These are phyloP conservation scores for Neuroterus valhalla DNA, from an alignment of 1,140 invertebrate species.

Conservation along the genomic window DNA sequence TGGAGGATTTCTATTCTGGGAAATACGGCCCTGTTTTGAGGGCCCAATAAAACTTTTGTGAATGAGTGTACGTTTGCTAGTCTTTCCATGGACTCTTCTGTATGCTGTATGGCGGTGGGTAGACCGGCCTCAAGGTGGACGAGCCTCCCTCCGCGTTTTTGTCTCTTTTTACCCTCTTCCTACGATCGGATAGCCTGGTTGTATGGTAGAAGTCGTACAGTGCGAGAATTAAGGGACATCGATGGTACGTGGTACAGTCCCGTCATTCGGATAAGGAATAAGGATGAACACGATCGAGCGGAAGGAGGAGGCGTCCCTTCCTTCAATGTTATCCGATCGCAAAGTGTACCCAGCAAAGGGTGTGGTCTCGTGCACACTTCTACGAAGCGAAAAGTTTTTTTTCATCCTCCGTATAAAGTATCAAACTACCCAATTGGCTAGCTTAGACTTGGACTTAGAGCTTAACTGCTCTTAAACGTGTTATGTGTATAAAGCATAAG, in stretches of 20 bases:
- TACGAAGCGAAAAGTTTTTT: not conserved
- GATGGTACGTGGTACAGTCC: slow-evolving; percentile 16
- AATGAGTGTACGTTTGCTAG: slow-evolving; percentile 5
- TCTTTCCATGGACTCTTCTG: slow-evolving; percentile 7
- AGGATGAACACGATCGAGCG: slow-evolving; percentile 46
- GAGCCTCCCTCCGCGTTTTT: slow-evolving; percentile 51
- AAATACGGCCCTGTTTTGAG: slow-evolving; percentile 1
- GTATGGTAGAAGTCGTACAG: slow-evolving; percentile 42
- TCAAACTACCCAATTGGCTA: no score
- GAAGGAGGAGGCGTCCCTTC: slow-evolving; percentile 46
- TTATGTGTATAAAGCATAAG: no score
- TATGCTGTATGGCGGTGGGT: slow-evolving; percentile 45
- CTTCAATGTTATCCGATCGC: slow-evolving; percentile 56
- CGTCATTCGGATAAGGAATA: slow-evolving; percentile 43
- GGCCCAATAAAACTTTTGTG: not conserved
- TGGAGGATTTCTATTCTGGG: no score
- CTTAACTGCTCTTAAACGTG: no score
- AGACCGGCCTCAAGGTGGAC: slow-evolving; percentile 56
- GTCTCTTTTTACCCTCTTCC: slow-evolving; percentile 44
- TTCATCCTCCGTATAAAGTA: not conserved
- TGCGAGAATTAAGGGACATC: slow-evolving; percentile 45
- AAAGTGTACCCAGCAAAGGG: slow-evolving; percentile 51
- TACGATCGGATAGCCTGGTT: slow-evolving; percentile 48
- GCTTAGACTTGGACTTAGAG: no score
- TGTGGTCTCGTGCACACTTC: slow-evolving; percentile 49